These are phyloP conservation scores for Copidosoma aretas DNA, from an alignment of 2,888 invertebrate species.

Conservation along the genomic window DNA sequence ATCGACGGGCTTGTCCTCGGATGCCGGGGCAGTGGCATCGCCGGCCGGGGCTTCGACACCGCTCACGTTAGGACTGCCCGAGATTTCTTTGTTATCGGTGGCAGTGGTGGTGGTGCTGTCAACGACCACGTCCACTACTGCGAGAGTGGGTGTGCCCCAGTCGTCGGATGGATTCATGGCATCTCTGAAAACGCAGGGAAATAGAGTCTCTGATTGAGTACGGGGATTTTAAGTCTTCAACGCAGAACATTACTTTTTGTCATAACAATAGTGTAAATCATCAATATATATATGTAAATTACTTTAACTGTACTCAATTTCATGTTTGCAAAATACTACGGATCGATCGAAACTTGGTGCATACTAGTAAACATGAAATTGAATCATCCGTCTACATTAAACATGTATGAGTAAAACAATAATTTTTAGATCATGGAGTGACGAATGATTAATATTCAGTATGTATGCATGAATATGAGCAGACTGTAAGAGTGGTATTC, in stretches of 20 bases:
- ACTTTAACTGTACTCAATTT: no score
- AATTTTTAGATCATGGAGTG: no score
- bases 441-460: no score
- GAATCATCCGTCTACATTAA: no score
- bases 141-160: constrained; percentile 49
- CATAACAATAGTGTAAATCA: not conserved
- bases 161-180: constrained; percentile 54
- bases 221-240: not conserved
- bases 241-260: not conserved
- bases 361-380: no score
- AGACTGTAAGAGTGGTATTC: no score
- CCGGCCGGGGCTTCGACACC: constrained; percentile 50
- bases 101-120: constrained; percentile 43
- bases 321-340: no score
- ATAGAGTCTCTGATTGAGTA: not conserved
- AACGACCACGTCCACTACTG: constrained; percentile 64
- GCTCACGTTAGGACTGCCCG: constrained; percentile 43
- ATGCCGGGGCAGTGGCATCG: constrained; percentile 47
- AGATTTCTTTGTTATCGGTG: constrained; percentile 32
- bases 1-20: constrained; percentile 67
- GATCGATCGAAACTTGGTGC: no score
- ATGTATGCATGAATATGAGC: no score
- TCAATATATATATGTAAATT: no score
- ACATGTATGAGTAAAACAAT: no score
- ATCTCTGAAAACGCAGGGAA: constrained; percentile 49